These are phyloP conservation scores for Cyrtorhinus lividipennis DNA, from an alignment of 1,140 invertebrate species.

Conservation along the genomic window DNA sequence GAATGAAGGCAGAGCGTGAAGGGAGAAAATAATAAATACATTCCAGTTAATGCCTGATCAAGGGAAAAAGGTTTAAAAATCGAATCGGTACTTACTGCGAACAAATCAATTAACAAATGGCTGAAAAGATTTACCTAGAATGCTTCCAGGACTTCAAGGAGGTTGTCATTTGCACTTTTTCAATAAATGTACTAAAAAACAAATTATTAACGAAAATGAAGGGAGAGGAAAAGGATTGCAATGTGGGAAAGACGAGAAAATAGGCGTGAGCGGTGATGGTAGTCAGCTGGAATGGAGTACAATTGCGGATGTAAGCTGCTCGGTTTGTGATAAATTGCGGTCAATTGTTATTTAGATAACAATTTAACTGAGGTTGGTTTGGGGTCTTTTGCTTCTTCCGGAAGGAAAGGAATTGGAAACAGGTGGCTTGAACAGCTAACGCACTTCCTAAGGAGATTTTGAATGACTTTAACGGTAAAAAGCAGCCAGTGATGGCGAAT, in stretches of 20 bases:
- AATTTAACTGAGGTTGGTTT: no score
- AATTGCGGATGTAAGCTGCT: no score
- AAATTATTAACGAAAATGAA: not conserved
- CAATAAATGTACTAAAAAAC: not conserved
- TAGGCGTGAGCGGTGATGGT: no score
- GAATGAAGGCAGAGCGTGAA: not conserved
- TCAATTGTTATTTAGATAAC: no score
- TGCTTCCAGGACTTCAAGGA: not conserved
- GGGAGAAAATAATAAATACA: not conserved
- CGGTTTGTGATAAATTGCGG: no score
- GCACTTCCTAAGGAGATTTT: no score
- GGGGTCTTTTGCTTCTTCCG: not conserved
- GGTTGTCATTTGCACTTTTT: not conserved
- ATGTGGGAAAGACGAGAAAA: not conserved
- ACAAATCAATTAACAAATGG: not conserved
- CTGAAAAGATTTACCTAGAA: not conserved
- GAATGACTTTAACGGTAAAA: no score
- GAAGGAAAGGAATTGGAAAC: not conserved
- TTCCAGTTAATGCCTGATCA: not conserved
- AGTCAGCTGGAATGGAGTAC: no score
- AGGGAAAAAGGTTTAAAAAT: not conserved
- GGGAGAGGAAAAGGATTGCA: not conserved
- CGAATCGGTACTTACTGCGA: not conserved
- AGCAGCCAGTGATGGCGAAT: no score
- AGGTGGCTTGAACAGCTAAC: conserved; percentile 1